Base-by-base conservation (phyloP, 2,797 vertebrate species). In the Paedocypris micromegethes region DNA sequence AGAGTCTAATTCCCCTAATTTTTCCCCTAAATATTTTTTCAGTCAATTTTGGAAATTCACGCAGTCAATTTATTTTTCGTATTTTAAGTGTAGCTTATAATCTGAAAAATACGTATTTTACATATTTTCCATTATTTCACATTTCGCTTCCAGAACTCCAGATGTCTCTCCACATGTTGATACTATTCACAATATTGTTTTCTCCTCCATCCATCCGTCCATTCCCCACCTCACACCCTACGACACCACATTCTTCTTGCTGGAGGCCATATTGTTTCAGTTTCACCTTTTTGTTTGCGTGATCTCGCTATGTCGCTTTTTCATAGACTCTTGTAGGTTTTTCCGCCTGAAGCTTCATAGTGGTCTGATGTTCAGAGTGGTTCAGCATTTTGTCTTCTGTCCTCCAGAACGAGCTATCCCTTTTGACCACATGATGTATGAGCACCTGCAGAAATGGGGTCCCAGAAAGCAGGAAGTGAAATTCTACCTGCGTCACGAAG, bases 361-460 rank as follows among this genome's bases (percentile, higher is more conserved):
- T 23, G 8, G 48, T 41, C 47, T 60, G n/a, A 53, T 54, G 6
- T 48, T 53, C 42, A 46, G 40, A 47, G 23, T 23, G 39, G 3
- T 3, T n/a, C 2, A 6, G 6, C 9, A 40, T 39, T 9, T 62
- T 52, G 37, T 64, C 52, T 45, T 47, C 38, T 37, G 2, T 50
- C 61, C 2, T 70, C 23, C 57, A 99, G 97, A 99, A 72, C 90
- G 97, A 63, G 93, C 95, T 1, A 94, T 99, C 59, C 96, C 97
- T 42, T 94, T 94, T 58, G 95, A 98, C 63, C 93, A 99, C 77
- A 93, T 98, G 93, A 98, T 99, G 95, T 98, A 95, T 0, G 97
- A 99, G 55, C 95, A 98, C 82, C 88, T 99, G 51, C 97, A 98
- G 86, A 98, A 98, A 76, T 99, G 97, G 97, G 97, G 96, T 0